A percentile compares a stretch with the other conserved stretches of the same genome.
Conservation (phyloP, 2,888 invertebrate genomes). For the Nephrotoma flavescens region DNA sequence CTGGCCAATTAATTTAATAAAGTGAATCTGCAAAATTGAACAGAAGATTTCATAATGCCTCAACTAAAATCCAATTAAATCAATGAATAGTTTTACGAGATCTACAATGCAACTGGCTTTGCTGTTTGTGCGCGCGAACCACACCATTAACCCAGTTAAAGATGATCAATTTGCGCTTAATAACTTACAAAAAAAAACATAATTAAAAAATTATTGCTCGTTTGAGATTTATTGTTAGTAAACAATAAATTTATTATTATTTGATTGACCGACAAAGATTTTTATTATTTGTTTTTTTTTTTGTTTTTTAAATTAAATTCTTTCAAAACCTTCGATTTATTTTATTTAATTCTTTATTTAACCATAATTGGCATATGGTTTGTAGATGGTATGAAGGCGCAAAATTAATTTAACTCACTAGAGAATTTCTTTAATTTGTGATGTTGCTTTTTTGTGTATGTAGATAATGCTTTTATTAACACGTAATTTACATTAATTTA, state of each 20-base stretch:
- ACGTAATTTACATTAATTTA: not conserved
- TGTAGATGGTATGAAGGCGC: not conserved
- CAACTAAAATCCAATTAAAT: not conserved
- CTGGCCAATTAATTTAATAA: not conserved
- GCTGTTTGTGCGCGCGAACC: no score
- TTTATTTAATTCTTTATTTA: not conserved
- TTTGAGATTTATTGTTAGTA: not conserved
- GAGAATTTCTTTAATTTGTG: not conserved
- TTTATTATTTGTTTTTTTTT: not conserved
- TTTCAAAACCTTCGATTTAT: not conserved
- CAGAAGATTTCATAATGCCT: not conserved
- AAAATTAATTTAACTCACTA: not conserved
- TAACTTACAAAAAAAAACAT: not conserved
- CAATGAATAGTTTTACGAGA: no score
- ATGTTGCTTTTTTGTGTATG: not conserved
- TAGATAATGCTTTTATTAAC: not conserved
- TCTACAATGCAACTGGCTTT: no score
- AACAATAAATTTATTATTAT: not conserved
- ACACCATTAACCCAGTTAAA: not conserved
- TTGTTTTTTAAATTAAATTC: not conserved
- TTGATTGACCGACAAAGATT: not conserved
- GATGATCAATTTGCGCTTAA: not conserved
- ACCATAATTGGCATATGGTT: not conserved
- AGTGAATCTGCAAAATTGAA: not conserved
- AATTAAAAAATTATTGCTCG: not conserved